Conservation (phyloP, 2,797 vertebrate genomes). For the Denticeps clupeoides region DNA sequence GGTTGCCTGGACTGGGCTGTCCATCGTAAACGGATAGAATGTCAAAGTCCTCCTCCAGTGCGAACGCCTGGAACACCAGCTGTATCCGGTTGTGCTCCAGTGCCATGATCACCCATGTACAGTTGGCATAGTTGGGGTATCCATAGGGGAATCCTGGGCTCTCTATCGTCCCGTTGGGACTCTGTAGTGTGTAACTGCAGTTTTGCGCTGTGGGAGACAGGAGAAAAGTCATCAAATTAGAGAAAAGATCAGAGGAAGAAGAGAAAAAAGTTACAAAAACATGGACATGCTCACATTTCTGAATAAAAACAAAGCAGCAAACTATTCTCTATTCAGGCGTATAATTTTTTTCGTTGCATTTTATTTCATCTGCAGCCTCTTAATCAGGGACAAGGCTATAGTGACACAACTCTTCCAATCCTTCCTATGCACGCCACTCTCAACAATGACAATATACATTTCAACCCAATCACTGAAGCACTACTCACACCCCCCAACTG, state of each 20-base stretch:
- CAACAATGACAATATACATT: too few relatives aligned
- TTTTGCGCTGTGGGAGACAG: conserved; percentile 74
- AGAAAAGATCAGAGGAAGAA: conserved; percentile 11
- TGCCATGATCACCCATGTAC: conserved; percentile 89
- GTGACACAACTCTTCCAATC: too few relatives aligned
- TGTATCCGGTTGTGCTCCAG: conserved; percentile 93
- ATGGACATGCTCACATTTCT: too few relatives aligned
- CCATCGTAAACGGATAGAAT: conserved; percentile 91
- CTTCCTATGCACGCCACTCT: too few relatives aligned
- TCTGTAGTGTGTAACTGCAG: conserved; percentile 85
- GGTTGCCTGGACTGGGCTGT: conserved; percentile 76
- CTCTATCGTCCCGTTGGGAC: conserved; percentile 89
- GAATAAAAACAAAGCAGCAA: too few relatives aligned
- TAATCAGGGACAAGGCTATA: too few relatives aligned
- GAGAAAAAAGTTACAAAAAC: too few relatives aligned
- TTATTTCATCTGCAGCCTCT: too few relatives aligned
- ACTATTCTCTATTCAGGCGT: too few relatives aligned
- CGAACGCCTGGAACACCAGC: conserved; percentile 95
- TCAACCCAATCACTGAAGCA: too few relatives aligned
- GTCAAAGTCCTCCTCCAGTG: conserved; percentile 95
- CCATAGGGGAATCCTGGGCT: conserved; percentile 95
- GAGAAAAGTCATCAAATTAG: conserved; percentile 23
- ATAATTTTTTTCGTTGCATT: too few relatives aligned
- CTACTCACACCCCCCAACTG: too few relatives aligned
- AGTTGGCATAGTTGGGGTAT: conserved; percentile 98